Evolutionary conservation across 2,888 invertebrate genomes (phyloP).

Genomic region (Caenorhabditis sp.): DNA sequence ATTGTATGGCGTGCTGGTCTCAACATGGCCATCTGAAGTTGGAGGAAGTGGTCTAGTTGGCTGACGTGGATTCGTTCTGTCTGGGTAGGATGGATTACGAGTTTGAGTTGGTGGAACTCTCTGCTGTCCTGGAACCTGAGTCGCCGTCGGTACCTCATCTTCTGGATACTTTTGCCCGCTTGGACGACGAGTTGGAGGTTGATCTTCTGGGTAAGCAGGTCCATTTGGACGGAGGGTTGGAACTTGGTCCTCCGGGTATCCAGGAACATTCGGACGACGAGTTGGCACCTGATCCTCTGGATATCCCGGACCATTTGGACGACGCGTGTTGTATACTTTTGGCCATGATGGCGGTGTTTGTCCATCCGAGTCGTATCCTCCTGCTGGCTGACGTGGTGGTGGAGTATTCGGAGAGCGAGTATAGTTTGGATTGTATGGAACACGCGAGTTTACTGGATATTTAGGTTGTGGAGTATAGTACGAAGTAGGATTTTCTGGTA

Average conservation of each 20-base stretch:
- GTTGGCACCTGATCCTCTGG: slow-evolving; percentile 44
- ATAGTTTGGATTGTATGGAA: slow-evolving; percentile 36
- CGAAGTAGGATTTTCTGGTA: slow-evolving; percentile 14
- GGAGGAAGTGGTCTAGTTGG: slow-evolving; percentile 49
- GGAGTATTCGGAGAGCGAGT: slow-evolving; percentile 37
- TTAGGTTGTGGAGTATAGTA: slow-evolving; percentile 30
- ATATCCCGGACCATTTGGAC: slow-evolving; percentile 34
- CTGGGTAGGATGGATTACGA: slow-evolving; percentile 37
- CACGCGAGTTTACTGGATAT: slow-evolving; percentile 1
- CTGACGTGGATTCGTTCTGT: slow-evolving; percentile 22
- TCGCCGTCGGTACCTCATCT: slow-evolving; percentile 21
- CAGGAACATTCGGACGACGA: slow-evolving; percentile 30
- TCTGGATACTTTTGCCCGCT: slow-evolving; percentile 11
- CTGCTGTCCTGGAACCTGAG: slow-evolving; percentile 31
- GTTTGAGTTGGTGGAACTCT: slow-evolving; percentile 44
- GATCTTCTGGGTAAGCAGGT: slow-evolving; percentile 41
- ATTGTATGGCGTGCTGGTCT: slow-evolving; percentile 13
- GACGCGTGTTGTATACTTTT: slow-evolving; percentile 38
- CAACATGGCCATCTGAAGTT: slow-evolving; percentile 19
- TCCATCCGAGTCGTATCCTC: slow-evolving; percentile 47
- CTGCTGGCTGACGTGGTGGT: slow-evolving; percentile 51
- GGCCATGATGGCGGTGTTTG: slow-evolving; percentile 46
- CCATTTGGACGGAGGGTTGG: slow-evolving; percentile 43
- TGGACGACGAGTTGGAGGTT: slow-evolving; percentile 6
- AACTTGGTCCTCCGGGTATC: slow-evolving; percentile 38